Percentiles rank a stretch among this genome's conserved stretches.
These are phyloP conservation scores for Pseudoips prasinana DNA, from an alignment of 2,888 invertebrate species.

Conservation along the genomic window DNA sequence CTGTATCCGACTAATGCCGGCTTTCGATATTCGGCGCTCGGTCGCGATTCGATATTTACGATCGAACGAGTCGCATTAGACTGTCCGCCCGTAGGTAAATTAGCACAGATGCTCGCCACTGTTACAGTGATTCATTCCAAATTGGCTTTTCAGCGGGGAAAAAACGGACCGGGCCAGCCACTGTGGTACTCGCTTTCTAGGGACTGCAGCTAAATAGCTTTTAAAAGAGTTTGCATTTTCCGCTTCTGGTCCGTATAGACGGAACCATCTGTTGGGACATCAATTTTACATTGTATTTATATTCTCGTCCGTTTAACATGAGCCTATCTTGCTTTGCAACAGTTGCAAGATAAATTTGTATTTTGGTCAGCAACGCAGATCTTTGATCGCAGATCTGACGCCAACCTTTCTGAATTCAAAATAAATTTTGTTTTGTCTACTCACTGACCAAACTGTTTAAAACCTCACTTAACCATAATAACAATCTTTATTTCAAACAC, in stretches of 20 bases:
- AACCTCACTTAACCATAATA: too few species aligned
- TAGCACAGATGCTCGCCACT: slow-evolving; percentile 81
- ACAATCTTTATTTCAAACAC: too few species aligned
- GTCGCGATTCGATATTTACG: slow-evolving; percentile 79
- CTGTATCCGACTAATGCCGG: slow-evolving; percentile 81
- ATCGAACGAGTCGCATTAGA: slow-evolving; percentile 77
- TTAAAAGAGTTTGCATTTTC: slow-evolving; percentile 65
- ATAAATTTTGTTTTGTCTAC: too few species aligned
- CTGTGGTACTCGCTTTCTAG: slow-evolving; percentile 69
- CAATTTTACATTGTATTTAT: slow-evolving; percentile 7
- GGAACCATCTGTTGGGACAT: slow-evolving; percentile 30
- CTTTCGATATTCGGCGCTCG: slow-evolving; percentile 80
- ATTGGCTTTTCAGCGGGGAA: slow-evolving; percentile 79
- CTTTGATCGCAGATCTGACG: too few species aligned
- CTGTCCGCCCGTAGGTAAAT: slow-evolving; percentile 82
- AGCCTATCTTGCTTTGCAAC: too few species aligned
- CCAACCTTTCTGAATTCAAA: too few species aligned
- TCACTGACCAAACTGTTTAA: too few species aligned
- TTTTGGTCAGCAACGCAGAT: too few species aligned
- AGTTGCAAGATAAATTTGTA: too few species aligned
- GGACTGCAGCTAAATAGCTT: slow-evolving; percentile 69
- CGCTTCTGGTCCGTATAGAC: slow-evolving; percentile 40
- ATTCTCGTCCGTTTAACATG: too few species aligned
- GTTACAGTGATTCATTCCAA: slow-evolving; percentile 81
- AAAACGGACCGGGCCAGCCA: slow-evolving; percentile 56